Base-by-base conservation (phyloP, 2,797 vertebrate species). In the Pelodytes ibericus region DNA sequence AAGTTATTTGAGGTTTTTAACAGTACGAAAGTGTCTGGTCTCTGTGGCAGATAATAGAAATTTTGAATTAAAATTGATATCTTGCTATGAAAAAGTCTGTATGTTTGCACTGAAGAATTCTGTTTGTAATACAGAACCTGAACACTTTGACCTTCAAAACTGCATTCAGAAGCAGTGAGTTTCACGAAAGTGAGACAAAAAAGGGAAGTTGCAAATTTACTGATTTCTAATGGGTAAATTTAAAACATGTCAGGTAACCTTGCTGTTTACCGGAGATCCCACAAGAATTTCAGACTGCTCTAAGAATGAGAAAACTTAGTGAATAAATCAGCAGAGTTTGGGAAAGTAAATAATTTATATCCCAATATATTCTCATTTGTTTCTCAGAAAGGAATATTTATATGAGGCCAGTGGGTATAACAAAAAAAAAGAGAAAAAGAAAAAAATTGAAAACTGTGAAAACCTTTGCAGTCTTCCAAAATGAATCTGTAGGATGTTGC, bases 351-450 rank as follows among this genome's bases (percentile, higher is more conserved):
- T 75, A 31, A 75, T 75, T 59, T 44, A 75, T 75, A 51, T 26
- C 9, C 18, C 57, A 25, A 68, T 75, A 68, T 68, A 68, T 75
- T 39, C 27, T 27, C 64, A 39, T 68, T 68, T 68, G 36, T 75
- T 61, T 60, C 81, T 83, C 83, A 80, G 81, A 81, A 86, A 68
- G 83, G 84, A 86, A 82, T 82, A 81, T 79, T 81, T 82, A 81
- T 81, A 81, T 79, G 79, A 83, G 27, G 80, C 67, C 78, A 69
- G 77, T 66, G 11, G 27, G 30, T 53, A 78, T 61, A 59, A 16
- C 2, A 22, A 81, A 36, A 36, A 36, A n/a, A 36, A n/a, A 36
- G 13, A 44, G 41, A 2, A 44, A 44, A 13, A 5, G 18, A 44
- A 44, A 44, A 44, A 56, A 53, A 53, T 81, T 84, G 84, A 76